These are phyloP conservation scores for Paraplagusia blochii DNA, from an alignment of 2,113 vertebrate genomes.

Conservation along the genomic window DNA sequence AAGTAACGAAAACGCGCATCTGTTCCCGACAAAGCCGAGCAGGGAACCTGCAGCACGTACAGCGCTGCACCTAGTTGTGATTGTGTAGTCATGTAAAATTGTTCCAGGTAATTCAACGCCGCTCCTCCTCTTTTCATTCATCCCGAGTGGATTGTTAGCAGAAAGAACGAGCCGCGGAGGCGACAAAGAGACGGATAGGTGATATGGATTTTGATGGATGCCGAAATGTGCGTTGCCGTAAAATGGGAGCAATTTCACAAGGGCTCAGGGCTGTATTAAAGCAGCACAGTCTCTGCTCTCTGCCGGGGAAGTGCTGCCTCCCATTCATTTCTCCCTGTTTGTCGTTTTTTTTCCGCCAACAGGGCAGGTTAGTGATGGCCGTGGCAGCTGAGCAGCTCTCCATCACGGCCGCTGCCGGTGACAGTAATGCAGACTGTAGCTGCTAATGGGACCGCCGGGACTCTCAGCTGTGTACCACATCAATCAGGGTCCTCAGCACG, in stretches of 20 bases:
- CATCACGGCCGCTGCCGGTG: conserved; percentile 52
- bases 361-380: conserved; percentile 50
- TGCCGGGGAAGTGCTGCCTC: conserved; percentile 41
- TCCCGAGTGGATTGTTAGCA: conserved; percentile 47
- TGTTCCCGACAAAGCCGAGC: conserved; percentile 48
- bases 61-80: conserved; percentile 16
- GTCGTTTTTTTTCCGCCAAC: conserved; percentile 29
- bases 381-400: conserved; percentile 41
- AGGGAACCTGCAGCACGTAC: conserved; percentile 14
- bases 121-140: conserved; percentile 47
- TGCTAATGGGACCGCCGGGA: conserved; percentile 75
- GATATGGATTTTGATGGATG: conserved; percentile 67
- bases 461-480: conserved; percentile 58
- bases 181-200: conserved; percentile 40
- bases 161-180: conserved; percentile 45
- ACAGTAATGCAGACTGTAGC: conserved; percentile 67
- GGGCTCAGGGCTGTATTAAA: conserved; percentile 45
- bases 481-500: conserved; percentile 63
- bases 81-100: conserved; percentile 65
- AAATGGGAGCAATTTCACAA: conserved; percentile 62
- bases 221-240: conserved; percentile 60
- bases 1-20: conserved; percentile 62
- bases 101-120: conserved; percentile 43
- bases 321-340: conserved; percentile 53
- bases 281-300: conserved; percentile 51